A percentile compares a stretch with the other conserved stretches of the same genome.
Conservation (phyloP, 2,888 invertebrate genomes). For the Cataglyphis albicans region DNA sequence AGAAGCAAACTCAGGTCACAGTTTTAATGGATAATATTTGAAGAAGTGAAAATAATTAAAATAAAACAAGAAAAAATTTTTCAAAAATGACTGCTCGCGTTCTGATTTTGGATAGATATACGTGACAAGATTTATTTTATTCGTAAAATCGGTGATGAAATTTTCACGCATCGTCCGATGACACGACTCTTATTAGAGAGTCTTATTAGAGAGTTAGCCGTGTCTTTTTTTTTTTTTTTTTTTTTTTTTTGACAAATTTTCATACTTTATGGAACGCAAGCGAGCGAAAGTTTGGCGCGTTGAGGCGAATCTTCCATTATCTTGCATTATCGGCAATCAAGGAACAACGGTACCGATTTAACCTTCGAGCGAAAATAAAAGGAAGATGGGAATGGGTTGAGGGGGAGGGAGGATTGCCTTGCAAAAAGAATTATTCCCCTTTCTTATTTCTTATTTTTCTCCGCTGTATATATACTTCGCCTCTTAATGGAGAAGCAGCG, state of each 20-base stretch:
- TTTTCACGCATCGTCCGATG: background rate
- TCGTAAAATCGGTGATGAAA: background rate
- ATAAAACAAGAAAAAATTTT: constrained; percentile 2
- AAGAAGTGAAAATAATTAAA: constrained; percentile 4
- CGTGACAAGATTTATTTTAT: background rate
- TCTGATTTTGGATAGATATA: background rate
- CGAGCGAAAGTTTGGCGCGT: constrained; percentile 5
- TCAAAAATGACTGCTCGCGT: background rate
- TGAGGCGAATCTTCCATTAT: constrained; percentile 27
- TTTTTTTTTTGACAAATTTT: background rate
- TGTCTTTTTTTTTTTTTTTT: background rate
- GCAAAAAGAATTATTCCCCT: constrained; percentile 40
- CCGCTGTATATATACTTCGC: constrained; percentile 51
- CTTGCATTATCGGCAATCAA: constrained; percentile 34
- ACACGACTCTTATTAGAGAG: background rate
- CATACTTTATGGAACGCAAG: background rate
- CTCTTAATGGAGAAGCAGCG: constrained; percentile 80
- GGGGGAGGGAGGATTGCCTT: too few species aligned
- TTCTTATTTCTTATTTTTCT: constrained; percentile 52
- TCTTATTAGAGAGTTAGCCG: background rate
- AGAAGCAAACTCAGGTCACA: background rate
- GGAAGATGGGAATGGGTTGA: background rate
- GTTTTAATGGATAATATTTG: constrained; percentile 24
- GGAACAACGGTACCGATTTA: constrained; percentile 33
- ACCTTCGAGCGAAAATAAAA: constrained; percentile 10